These are phyloP conservation scores for Dryas iulia DNA, from an alignment of 1,140 invertebrate species.

Conservation along the genomic window DNA sequence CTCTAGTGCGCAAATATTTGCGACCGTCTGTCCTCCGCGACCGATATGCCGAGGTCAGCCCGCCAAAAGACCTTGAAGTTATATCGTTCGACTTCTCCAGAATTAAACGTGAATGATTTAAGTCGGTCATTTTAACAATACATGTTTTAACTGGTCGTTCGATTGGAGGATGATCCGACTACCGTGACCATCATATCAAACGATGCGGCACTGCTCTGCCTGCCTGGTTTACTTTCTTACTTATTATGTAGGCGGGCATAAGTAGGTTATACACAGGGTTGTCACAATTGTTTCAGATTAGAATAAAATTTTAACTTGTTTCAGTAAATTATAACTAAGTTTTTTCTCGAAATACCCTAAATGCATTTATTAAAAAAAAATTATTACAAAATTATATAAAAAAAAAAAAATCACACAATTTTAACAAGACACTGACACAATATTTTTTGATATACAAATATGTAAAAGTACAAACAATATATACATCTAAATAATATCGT, in stretches of 20 bases:
- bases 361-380: too few species aligned
- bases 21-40: slow-evolving; percentile 77
- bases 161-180: slow-evolving; percentile 25
- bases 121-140: slow-evolving; percentile 52
- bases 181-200: slow-evolving; percentile 29
- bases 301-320: not conserved
- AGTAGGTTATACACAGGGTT: slow-evolving; percentile 13
- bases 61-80: slow-evolving; percentile 74
- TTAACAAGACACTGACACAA: too few species aligned
- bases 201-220: slow-evolving; percentile 19
- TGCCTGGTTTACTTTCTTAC: slow-evolving; percentile 33
- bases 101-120: slow-evolving; percentile 54
- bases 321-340: not conserved
- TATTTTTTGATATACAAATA: too few species aligned
- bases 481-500: too few species aligned
- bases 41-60: slow-evolving; percentile 77
- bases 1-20: slow-evolving; percentile 68
- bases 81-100: slow-evolving; percentile 69
- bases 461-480: too few species aligned
- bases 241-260: slow-evolving; percentile 23
- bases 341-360: too few species aligned
- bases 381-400: too few species aligned
- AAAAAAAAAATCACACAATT: too few species aligned
- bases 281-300: not conserved
- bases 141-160: slow-evolving; percentile 17